These are phyloP conservation scores for Muscina levida DNA, from an alignment of 2,888 invertebrate genomes.

Conservation along the genomic window DNA sequence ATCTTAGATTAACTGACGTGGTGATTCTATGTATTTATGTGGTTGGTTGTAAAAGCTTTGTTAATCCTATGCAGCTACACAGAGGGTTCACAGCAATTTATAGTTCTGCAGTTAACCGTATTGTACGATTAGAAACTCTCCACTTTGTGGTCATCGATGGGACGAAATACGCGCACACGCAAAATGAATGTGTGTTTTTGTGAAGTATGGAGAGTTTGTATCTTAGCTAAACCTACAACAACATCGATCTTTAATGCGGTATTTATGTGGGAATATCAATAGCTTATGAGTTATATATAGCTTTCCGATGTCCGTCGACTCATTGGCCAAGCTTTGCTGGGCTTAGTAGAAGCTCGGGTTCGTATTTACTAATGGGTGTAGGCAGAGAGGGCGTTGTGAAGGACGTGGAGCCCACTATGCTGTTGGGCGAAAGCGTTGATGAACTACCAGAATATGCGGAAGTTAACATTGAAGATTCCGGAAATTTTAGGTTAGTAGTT, in stretches of 20 bases:
- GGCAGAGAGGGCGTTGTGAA: constrained; percentile 40
- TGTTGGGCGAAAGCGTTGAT: constrained; percentile 61
- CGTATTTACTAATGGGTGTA: constrained; percentile 72
- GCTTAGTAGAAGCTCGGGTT: constrained; percentile 79
- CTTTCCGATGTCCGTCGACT: constrained; percentile 13
- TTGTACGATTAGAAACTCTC: no score
- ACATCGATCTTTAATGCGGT: constrained; percentile 6
- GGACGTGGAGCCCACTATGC: constrained; percentile 52
- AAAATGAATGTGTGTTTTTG: no score
- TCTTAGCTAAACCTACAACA: neutral
- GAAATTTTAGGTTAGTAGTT: constrained; percentile 62
- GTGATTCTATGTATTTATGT: no score
- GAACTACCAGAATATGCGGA: constrained; percentile 63
- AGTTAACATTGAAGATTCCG: constrained; percentile 63
- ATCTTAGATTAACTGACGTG: no score
- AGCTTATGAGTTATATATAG: neutral
- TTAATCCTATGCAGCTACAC: no score
- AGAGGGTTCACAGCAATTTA: no score
- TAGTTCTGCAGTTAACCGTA: no score
- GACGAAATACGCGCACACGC: no score
- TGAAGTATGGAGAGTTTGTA: no score
- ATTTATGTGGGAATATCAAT: neutral
- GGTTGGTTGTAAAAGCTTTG: no score
- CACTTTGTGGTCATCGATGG: no score
- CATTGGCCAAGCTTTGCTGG: constrained; percentile 80